A percentile compares a stretch with the other conserved stretches of the same genome.
Conservation (phyloP, 2,113 vertebrate genomes). For the Morone saxatilis region DNA sequence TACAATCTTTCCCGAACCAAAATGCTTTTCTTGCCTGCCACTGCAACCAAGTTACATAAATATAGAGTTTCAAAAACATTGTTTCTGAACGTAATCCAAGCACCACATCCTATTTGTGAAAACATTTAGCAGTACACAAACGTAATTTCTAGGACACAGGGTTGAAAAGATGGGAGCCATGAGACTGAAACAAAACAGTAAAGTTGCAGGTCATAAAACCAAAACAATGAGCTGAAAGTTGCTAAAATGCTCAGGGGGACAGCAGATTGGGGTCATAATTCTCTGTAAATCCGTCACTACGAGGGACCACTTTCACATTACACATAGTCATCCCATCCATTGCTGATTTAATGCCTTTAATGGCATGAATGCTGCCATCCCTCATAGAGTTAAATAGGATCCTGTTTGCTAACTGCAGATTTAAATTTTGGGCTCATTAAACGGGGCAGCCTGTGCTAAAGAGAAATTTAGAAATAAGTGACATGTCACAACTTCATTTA, state of each 20-base stretch:
- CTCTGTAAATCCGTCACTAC: too few species aligned
- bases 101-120: too few species aligned
- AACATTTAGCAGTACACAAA: too few species aligned
- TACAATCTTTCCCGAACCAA: too few species aligned
- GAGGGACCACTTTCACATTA: background rate
- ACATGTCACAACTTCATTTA: conserved; percentile 47
- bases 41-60: too few species aligned
- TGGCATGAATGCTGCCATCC: background rate
- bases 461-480: conserved; percentile 40
- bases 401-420: background rate
- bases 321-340: background rate
- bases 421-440: conserved; percentile 44
- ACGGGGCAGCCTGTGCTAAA: conserved; percentile 32
- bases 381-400: background rate
- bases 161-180: background rate
- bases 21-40: too few species aligned
- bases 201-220: background rate
- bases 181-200: background rate
- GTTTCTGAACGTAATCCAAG: too few species aligned
- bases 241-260: background rate
- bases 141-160: too few species aligned
- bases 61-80: too few species aligned
- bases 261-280: background rate
- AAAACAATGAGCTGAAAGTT: background rate
- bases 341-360: background rate